Conservation (phyloP, 2,113 vertebrate genomes). For the Pseudopipra pipra region DNA sequence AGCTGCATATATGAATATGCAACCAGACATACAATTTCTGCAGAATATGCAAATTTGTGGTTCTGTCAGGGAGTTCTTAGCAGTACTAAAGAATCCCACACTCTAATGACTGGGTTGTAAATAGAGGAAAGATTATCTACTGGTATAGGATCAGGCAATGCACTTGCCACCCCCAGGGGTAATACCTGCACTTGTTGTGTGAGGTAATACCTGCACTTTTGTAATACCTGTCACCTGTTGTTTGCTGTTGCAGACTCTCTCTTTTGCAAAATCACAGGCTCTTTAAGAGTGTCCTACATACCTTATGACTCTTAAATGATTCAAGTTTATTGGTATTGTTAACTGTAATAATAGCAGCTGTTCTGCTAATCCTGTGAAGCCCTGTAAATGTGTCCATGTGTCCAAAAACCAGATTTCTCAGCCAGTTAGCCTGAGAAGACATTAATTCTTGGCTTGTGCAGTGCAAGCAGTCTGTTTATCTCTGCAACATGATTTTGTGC, state of each 20-base stretch:
- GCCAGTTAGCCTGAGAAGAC: background rate
- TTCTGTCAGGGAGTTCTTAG: background rate
- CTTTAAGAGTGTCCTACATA: background rate
- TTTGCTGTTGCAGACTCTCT: background rate
- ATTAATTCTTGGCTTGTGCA: background rate
- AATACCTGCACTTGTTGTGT: background rate
- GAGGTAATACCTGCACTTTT: no score
- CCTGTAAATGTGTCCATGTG: background rate
- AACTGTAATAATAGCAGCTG: background rate
- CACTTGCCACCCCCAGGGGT: background rate
- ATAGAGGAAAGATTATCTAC: background rate
- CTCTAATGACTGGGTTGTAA: background rate
- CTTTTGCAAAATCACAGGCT: background rate
- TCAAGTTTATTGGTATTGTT: background rate
- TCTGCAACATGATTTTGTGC: background rate
- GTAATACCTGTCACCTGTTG: background rate
- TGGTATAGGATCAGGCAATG: background rate
- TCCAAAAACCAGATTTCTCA: background rate
- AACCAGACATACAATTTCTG: background rate
- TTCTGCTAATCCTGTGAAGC: background rate
- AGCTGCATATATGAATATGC: background rate
- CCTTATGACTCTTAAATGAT: background rate
- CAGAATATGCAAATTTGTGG: background rate
- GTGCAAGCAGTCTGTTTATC: background rate
- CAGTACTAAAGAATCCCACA: background rate